These are phyloP conservation scores for Centropyge bicolor DNA, from an alignment of 2,797 vertebrate genomes.

Conservation along the genomic window DNA sequence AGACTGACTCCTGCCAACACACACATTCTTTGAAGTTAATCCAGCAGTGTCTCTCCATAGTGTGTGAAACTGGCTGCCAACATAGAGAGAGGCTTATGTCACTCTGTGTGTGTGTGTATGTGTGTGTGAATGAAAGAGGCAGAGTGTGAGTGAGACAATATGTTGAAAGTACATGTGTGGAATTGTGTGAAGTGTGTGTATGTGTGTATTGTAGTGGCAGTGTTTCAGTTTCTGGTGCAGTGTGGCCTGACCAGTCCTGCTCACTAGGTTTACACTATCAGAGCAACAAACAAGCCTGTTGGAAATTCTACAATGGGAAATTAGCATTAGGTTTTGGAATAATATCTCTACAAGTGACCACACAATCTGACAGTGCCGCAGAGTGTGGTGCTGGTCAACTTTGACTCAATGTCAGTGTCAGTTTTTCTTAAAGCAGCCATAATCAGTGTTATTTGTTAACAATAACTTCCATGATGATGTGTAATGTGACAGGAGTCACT, in stretches of 20 bases:
- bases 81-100: constrained; percentile 34
- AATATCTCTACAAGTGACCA: background rate
- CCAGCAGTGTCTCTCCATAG: constrained; percentile 35
- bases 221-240: constrained; percentile 10
- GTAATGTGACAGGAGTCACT: constrained; percentile 3
- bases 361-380: background rate
- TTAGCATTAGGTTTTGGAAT: background rate
- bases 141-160: constrained; percentile 6
- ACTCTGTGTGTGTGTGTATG: constrained; percentile 20
- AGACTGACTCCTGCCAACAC: constrained; percentile 7
- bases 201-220: background rate
- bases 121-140: background rate
- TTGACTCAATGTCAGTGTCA: background rate
- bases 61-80: constrained; percentile 46
- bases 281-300: constrained; percentile 16
- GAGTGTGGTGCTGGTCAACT: background rate
- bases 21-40: constrained; percentile 42
- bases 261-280: constrained; percentile 1
- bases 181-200: background rate
- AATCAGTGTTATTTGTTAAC: background rate
- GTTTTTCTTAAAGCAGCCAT: background rate
- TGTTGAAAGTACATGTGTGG: constrained; percentile 5
- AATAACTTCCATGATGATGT: background rate
- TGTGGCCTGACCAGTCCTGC: background rate
- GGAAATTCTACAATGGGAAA: background rate